Base-by-base conservation (phyloP, 2,797 vertebrate species). In the Micromesistius poutassou region DNA sequence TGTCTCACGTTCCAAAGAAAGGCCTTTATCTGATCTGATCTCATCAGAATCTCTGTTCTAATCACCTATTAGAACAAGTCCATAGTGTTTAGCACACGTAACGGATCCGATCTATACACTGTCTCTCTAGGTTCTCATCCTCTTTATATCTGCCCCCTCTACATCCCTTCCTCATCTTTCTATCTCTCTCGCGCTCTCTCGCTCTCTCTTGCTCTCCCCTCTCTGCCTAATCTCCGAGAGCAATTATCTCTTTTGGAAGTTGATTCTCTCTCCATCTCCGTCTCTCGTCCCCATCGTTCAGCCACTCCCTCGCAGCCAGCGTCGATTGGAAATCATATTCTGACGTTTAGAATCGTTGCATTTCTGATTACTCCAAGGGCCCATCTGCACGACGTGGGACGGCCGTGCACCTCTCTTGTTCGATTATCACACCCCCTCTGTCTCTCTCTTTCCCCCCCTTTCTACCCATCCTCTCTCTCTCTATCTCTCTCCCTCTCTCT, bases 331-430 rank as follows among this genome's bases (percentile, higher is more conserved):
- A 89, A 94, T 91, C 87, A 91, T 89, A 93, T 89, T 87, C 87
- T 85, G 35, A 80, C 87, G 77, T 89, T 93, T 87, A 85, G 88
- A 93, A 90, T 90, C 88, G 87, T 90, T 93, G 93, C 92, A 94
- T 94, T 93, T 91, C 85, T 93, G 90, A 94, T 94, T 91, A 93
- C 93, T 93, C 93, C 79, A 80, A 81, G 91, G 93, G 90, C 91
- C 85, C 7, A 16, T 31, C 68, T 76, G 46, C 82, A 81, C n/a
- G 73, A 80, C 84, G 82, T 77, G 76, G 78, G 82, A 82, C 86
- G 76, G 87, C 79, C 0, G 78, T 28, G 46, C 77, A 82, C 72
- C 78, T 76, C 83, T 84, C 86, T 85, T 85, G 81, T 86, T 91
- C 83, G 81, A 91, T 92, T 91, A 91, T 87, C 80, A 76, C 83